Evolutionary conservation across 2,113 vertebrate genomes (phyloP).

Genomic region (Nannobrachium achirus): DNA sequence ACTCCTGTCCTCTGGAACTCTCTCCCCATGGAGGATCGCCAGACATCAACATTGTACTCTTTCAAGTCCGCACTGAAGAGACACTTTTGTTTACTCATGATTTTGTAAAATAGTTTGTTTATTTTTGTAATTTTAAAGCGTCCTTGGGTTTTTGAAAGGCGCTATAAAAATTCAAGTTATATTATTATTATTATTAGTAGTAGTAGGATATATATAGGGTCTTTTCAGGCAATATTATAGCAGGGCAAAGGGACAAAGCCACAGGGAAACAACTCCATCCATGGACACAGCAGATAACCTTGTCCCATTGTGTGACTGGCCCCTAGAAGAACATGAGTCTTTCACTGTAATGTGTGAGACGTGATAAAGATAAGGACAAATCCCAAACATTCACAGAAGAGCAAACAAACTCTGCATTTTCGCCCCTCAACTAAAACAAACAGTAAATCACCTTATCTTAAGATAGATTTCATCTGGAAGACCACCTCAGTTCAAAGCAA

Average conservation of each 20-base stretch:
- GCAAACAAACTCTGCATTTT: constrained; percentile 53
- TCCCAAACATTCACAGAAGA: constrained; percentile 51
- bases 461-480: constrained; percentile 53
- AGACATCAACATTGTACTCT: too few relatives aligned
- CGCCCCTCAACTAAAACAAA: constrained; percentile 52
- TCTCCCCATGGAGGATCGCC: too few relatives aligned
- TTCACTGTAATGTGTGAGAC: constrained; percentile 48
- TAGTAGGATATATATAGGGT: constrained; percentile 4
- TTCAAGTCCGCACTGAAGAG: too few relatives aligned
- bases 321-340: constrained; percentile 31
- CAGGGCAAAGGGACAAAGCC: constrained; percentile 5
- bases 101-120: too few relatives aligned
- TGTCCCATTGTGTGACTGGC: constrained; percentile 43
- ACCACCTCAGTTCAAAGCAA: constrained; percentile 59
- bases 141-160: too few relatives aligned
- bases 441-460: constrained; percentile 53
- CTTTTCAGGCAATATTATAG: not conserved
- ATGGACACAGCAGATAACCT: constrained; percentile 55
- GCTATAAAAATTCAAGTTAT: too few relatives aligned
- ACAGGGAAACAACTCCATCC: too few relatives aligned
- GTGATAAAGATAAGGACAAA: constrained; percentile 56
- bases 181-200: too few relatives aligned
- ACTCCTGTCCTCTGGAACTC: too few relatives aligned
- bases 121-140: too few relatives aligned
- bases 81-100: too few relatives aligned